Evolutionary conservation across 2,797 vertebrate genomes (phyloP).

Genomic region (Sphenodon punctatus): DNA sequence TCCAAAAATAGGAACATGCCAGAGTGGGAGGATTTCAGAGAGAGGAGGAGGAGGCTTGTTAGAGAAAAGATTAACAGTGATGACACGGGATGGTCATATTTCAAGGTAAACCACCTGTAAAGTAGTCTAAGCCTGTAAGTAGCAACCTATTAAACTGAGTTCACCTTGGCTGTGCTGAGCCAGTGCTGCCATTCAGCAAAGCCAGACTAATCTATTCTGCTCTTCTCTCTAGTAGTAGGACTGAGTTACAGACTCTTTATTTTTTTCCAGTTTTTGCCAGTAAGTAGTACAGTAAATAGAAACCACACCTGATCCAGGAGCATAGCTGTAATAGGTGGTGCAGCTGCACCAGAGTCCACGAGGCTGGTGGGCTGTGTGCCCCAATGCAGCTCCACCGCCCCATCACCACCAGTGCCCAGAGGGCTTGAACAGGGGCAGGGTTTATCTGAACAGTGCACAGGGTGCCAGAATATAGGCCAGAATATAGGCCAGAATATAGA

Average conservation of each 20-base stretch:
- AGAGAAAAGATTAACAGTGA: constrained; percentile 31
- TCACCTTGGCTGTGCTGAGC: constrained; percentile 21
- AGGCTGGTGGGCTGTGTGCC: too few relatives aligned
- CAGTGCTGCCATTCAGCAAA: background rate
- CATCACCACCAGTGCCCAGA: too few relatives aligned
- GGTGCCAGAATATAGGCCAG: too few relatives aligned
- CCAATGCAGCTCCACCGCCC: too few relatives aligned
- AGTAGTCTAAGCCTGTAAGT: constrained; percentile 52
- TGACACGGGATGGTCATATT: constrained; percentile 47
- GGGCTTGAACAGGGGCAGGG: too few relatives aligned
- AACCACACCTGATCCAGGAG: background rate
- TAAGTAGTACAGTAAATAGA: background rate
- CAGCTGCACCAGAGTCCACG: too few relatives aligned
- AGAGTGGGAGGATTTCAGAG: constrained; percentile 41
- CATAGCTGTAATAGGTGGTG: too few relatives aligned
- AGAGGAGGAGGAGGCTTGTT: background rate
- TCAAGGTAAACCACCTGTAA: constrained; percentile 60
- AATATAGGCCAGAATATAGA: too few relatives aligned
- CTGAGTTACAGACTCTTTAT: background rate
- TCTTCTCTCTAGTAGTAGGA: background rate
- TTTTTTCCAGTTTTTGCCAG: background rate
- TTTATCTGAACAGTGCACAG: too few relatives aligned
- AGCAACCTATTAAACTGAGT: constrained; percentile 49
- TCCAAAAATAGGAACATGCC: constrained; percentile 20
- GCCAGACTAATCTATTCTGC: constrained; percentile 12